Conservation (phyloP, 1,140 invertebrate genomes). For the Cataglyphis hispanica region DNA sequence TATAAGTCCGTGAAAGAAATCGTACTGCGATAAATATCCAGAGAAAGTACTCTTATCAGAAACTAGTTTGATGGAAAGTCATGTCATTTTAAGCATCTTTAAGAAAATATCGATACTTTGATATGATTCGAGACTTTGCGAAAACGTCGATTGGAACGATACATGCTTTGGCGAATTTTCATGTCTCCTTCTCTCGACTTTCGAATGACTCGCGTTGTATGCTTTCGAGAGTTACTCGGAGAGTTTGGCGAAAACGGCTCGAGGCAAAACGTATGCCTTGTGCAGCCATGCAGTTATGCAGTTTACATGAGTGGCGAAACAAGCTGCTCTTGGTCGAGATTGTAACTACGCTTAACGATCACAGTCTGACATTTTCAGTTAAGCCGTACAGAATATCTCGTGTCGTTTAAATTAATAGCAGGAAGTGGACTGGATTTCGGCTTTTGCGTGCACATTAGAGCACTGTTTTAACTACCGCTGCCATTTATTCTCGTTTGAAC, state of each 20-base stretch:
- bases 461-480: conserved; percentile 27
- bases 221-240: conserved; percentile 33
- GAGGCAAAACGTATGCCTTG: conserved; percentile 12
- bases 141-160: background rate
- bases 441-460: conserved; percentile 10
- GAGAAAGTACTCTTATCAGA: background rate
- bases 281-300: conserved; percentile 28
- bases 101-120: background rate
- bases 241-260: conserved; percentile 55
- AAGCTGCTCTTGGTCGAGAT: conserved; percentile 40
- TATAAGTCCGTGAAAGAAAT: background rate
- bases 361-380: conserved; percentile 37
- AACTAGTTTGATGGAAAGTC: background rate
- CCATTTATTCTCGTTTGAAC: conserved; percentile 14
- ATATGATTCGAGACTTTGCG: background rate
- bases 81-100: background rate
- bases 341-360: conserved; percentile 49
- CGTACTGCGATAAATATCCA: background rate
- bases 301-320: conserved; percentile 30
- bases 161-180: conserved; percentile 14
- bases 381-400: conserved; percentile 38
- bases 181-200: conserved; percentile 28
- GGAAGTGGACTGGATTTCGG: conserved; percentile 30
- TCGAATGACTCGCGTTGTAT: conserved; percentile 39
- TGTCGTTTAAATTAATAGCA: conserved; percentile 47